phyloP scores from a whole-genome alignment of 2,797 vertebrate species.

The Eupleurogrammus muticus region DNA sequence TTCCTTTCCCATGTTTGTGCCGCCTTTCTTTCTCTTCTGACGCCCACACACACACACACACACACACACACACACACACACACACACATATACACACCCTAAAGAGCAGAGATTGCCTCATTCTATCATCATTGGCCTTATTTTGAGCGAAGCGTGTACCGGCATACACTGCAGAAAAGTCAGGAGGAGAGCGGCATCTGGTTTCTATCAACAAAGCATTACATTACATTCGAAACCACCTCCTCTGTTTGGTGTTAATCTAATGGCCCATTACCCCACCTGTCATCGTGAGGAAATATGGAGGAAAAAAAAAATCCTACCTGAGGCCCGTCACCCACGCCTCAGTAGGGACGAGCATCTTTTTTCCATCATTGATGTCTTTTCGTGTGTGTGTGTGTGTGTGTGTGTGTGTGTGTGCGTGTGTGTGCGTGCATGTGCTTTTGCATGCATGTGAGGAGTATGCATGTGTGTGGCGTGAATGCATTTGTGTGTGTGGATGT shows the following conservation, averaged over 20 bases:
- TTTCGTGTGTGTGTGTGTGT: conserved; percentile 1
- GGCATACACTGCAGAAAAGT: conserved; percentile 61
- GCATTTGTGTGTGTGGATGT: conserved; percentile 7
- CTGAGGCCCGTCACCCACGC: conserved; percentile 51
- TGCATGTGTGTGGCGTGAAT: not conserved
- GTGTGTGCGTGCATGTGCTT: conserved; percentile 4
- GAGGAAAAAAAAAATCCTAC: conserved; percentile 31
- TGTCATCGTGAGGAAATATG: conserved; percentile 65
- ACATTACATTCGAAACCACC: conserved; percentile 61
- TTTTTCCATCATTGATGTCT: conserved; percentile 18
- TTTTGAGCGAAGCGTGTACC: conserved; percentile 66
- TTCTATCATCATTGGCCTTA: conserved; percentile 84
- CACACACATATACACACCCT: conserved; percentile 52
- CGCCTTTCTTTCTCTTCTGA: conserved; percentile 55
- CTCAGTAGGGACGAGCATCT: conserved; percentile 49
- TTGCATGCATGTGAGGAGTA: conserved; percentile 14
- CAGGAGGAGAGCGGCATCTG: conserved; percentile 59
- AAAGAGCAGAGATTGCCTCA: conserved; percentile 82
- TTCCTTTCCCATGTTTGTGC: conserved; percentile 62
- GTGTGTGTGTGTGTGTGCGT: conserved; percentile 2
- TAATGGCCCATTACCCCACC: conserved; percentile 76
- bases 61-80: conserved; percentile 46
- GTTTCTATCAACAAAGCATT: conserved; percentile 67
- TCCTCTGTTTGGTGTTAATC: conserved; percentile 71
- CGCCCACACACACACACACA: conserved; percentile 39